Evolutionary conservation across 2,888 invertebrate genomes (phyloP), one percentile per base, ranked within the genome.

Genomic region (Helobdella robusta): DNA sequence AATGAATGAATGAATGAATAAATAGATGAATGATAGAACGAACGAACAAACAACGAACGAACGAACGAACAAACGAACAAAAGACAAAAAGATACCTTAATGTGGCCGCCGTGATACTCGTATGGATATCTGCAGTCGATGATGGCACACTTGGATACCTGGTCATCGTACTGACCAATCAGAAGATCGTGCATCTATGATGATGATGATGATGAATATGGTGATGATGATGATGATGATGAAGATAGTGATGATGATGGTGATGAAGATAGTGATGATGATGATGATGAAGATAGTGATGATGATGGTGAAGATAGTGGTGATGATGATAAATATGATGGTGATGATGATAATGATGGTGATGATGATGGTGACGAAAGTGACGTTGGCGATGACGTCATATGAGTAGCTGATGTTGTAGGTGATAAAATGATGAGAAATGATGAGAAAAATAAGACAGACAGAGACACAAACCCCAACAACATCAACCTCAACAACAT

Each of bases 111-210:
- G 0, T 87, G 86, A 77, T 80, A 95, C 80, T 95, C 95, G 80
- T 94, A 95, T 0, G 94, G 94, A 79, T 92, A 95, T 71, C 95
- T 85, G 77, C 94, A 94, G 80, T 95, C 95, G 54, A 95, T 86
- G 20, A 95, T 82, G 78, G 84, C 84, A 75, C 82, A 92, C 6
- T 85, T 84, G 25, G 82, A 82, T 32, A 93, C 83, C 6, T 78
- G 76, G 50, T 86, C 80, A 0, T 77, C 72, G 74, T 83, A 93
- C 0, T 86, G 83, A 0, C 91, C 91, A 0, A 80, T 78, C 8
- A 94, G 79, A 3, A 94, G 80, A 0, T 80, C 79, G 23, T 68
- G 15, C 62, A 68, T 6, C 68, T 65, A 61, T 15, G 20, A 48
- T 36, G 15, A 23, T 5, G 25, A 48, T 15, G 40, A 15, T 40